Base-by-base conservation (phyloP, 2,113 vertebrate species). In the Maccullochella peelii region DNA sequence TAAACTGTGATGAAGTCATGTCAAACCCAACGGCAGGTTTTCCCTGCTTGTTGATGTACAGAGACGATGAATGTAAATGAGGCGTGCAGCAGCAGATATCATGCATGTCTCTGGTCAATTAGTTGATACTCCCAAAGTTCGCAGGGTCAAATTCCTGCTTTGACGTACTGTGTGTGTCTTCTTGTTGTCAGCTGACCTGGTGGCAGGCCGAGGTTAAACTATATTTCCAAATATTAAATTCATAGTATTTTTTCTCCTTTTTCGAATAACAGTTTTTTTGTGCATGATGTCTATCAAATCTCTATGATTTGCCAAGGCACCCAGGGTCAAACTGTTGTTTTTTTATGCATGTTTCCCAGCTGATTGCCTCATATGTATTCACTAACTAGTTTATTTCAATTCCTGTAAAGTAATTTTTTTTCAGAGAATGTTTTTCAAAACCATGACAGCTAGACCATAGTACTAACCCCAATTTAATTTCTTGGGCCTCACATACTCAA, bases 41-140 rank as follows among this genome's bases (percentile, higher is more conserved):
- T 23, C 10, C 27, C 44, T 42, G 38, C 16, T 76, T 71, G 59
- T 12, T 59, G 3, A 0, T 33, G 63, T 54, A 85, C 52, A 20
- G 70, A 84, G 80, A 69, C 50, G 27, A 8, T 21, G 68, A n/a
- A 89, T 90, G 88, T 78, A 90, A 87, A 90, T 88, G 62, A 89
- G 61, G 9, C 9, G 38, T 15, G 70, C 0, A 7, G 77, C 47
- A 18, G 65, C 50, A 23, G 73, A 30, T 68, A 14, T 76, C 78
- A 2, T 61, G 55, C 86, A 83, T 83, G 72, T 55, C 18, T 67
- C 25, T 14, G 65, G 0, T 58, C 80, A 82, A 86, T 92, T 89
- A 89, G 77, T 33, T 2, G 67, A 47, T 38, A 0, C 23, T 58
- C 61, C 62, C 30, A 0, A 38, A 61, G 79, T 52, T 33, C 0